These are phyloP conservation scores for Pelecanoides urinatrix DNA, from an alignment of 2,113 vertebrate genomes.

Conservation along the genomic window DNA sequence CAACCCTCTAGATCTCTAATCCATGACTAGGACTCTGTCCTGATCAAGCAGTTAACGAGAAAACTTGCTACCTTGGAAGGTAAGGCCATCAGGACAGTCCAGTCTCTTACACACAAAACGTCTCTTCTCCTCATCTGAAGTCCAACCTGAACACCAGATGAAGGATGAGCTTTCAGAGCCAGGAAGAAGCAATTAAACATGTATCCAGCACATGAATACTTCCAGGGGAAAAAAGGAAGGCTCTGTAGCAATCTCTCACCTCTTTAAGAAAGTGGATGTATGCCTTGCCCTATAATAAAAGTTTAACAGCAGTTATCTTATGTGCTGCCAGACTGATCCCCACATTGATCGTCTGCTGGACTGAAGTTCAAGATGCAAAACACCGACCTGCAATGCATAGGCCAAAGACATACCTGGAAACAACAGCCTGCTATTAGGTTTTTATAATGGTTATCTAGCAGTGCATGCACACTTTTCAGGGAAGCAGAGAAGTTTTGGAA, in stretches of 20 bases:
- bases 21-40: neutral
- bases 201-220: neutral
- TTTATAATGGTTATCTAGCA: neutral
- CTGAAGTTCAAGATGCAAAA: neutral
- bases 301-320: neutral
- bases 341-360: neutral
- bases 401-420: neutral
- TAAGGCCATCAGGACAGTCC: neutral
- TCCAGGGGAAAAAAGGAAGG: neutral
- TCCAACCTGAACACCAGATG: neutral
- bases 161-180: neutral
- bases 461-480: rapidly evolving
- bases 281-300: neutral
- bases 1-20: neutral
- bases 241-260: neutral
- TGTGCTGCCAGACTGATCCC: neutral
- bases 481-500: neutral
- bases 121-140: neutral
- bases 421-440: neutral
- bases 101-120: neutral
- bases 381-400: neutral
- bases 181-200: neutral
- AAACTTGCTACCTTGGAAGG: neutral
- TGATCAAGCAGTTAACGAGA: neutral
- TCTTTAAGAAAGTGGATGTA: neutral